phyloP scores from a whole-genome alignment of 2,113 vertebrate species.

The Glaucidium brasilianum region DNA sequence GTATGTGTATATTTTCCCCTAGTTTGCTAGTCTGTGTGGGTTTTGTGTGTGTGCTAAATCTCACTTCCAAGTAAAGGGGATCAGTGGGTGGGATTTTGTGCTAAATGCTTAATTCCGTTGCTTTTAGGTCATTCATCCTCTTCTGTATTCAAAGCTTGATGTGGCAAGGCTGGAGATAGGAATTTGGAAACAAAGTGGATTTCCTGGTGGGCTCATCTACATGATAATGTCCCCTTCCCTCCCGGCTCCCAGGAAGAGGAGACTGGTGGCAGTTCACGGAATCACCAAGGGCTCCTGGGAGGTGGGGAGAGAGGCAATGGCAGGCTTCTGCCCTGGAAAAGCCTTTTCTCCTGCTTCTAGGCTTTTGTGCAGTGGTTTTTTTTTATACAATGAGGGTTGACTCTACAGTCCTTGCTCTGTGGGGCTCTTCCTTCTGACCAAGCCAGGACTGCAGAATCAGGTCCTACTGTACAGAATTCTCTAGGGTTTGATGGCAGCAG shows the following conservation, averaged over 20 bases:
- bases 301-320: not conserved
- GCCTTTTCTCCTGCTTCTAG: not conserved
- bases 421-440: not conserved
- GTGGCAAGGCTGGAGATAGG: not conserved
- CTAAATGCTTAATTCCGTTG: not conserved
- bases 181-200: slow-evolving; percentile 39
- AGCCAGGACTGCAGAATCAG: not conserved
- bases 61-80: not conserved
- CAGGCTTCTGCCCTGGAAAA: not conserved
- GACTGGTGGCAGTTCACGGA: not conserved
- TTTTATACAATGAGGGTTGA: not conserved
- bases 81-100: not conserved
- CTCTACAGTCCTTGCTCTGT: not conserved
- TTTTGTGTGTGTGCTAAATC: not conserved
- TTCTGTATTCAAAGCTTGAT: not conserved
- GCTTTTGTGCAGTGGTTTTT: not conserved
- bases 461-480: not conserved
- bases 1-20: not conserved
- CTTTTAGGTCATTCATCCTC: slow-evolving; percentile 21
- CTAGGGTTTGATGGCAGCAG: not conserved
- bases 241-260: not conserved
- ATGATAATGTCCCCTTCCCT: not conserved
- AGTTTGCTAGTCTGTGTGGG: not conserved
- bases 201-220: slow-evolving; percentile 31
- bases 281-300: not conserved